phyloP scores from a whole-genome alignment of 2,888 invertebrate genomes.

The Mythimna impura region DNA sequence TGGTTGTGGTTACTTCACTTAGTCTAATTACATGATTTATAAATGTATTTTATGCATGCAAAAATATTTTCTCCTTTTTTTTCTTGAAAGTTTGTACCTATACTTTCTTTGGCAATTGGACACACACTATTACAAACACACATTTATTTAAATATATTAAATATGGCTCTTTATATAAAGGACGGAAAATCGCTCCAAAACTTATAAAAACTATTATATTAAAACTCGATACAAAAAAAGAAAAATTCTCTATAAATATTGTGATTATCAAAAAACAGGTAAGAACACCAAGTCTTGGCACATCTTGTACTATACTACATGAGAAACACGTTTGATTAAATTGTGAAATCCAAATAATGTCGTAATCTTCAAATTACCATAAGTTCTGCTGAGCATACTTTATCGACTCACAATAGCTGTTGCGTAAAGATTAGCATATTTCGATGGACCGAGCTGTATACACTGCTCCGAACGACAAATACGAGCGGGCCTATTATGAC shows the following conservation, averaged over 20 bases:
- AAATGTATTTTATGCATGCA: slow-evolving; percentile 80
- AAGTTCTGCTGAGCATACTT: slow-evolving; percentile 60
- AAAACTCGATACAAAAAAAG: slow-evolving; percentile 55
- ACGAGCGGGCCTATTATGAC: slow-evolving; percentile 61
- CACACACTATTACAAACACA: slow-evolving; percentile 73
- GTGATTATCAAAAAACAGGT: slow-evolving; percentile 56
- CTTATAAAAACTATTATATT: slow-evolving; percentile 52
- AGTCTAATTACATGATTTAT: slow-evolving; percentile 58
- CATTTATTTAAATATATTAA: slow-evolving; percentile 67
- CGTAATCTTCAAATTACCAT: slow-evolving; percentile 61
- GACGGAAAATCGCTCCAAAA: slow-evolving; percentile 77
- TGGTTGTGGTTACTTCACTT: slow-evolving; percentile 59
- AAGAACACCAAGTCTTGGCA: slow-evolving; percentile 63
- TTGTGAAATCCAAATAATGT: slow-evolving; percentile 59
- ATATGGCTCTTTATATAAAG: slow-evolving; percentile 74
- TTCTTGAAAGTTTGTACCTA: slow-evolving; percentile 80
- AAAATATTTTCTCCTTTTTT: slow-evolving; percentile 72
- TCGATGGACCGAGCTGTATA: slow-evolving; percentile 64
- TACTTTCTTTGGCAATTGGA: slow-evolving; percentile 86
- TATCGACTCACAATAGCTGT: slow-evolving; percentile 59
- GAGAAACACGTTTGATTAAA: slow-evolving; percentile 43
- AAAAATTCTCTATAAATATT: slow-evolving; percentile 50
- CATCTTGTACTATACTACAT: slow-evolving; percentile 48
- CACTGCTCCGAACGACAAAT: slow-evolving; percentile 53
- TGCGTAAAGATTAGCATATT: slow-evolving; percentile 70